Conservation (phyloP, 2,797 vertebrate species). For the Gambelia wislizenii region DNA sequence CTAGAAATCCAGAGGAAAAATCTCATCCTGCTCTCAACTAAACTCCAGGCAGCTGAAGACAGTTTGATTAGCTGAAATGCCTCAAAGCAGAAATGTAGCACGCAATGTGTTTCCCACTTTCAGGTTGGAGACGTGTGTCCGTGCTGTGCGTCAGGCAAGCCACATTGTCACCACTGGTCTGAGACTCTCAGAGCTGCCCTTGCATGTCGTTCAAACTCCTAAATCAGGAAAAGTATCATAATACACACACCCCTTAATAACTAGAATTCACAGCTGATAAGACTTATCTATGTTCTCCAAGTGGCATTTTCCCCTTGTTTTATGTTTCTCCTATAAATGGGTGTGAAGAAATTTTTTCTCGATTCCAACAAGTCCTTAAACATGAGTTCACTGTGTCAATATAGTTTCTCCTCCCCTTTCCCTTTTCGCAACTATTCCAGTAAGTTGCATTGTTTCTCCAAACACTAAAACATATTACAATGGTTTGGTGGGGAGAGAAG, state of each 20-base stretch:
- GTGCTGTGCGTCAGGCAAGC: conserved; percentile 41
- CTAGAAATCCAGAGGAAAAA: conserved; percentile 35
- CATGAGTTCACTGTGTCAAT: conserved; percentile 14
- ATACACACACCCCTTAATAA: neutral
- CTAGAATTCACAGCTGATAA: conserved; percentile 15
- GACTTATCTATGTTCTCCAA: conserved; percentile 52
- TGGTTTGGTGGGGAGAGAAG: neutral
- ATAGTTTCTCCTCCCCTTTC: neutral
- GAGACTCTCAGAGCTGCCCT: neutral
- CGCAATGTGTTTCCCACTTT: conserved; percentile 19
- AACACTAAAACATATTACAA: conserved; percentile 28
- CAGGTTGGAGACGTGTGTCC: conserved; percentile 24
- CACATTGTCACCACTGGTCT: conserved; percentile 13
- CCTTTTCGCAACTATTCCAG: conserved; percentile 6
- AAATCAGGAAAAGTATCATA: conserved; percentile 43
- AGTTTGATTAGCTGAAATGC: conserved; percentile 33
- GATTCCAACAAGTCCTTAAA: conserved; percentile 45
- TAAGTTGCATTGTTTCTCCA: conserved; percentile 32
- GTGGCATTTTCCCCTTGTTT: conserved; percentile 43
- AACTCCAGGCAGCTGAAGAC: conserved; percentile 16
- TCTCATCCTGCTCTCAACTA: neutral
- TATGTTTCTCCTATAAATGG: conserved; percentile 32
- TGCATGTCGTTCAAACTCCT: neutral
- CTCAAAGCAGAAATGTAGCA: conserved; percentile 33
- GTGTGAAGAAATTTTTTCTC: conserved; percentile 36